A percentile compares a stretch with the other conserved stretches of the same genome.
Evolutionary conservation across 2,113 vertebrate species (phyloP).

Genomic region (Corydoras sp.): DNA sequence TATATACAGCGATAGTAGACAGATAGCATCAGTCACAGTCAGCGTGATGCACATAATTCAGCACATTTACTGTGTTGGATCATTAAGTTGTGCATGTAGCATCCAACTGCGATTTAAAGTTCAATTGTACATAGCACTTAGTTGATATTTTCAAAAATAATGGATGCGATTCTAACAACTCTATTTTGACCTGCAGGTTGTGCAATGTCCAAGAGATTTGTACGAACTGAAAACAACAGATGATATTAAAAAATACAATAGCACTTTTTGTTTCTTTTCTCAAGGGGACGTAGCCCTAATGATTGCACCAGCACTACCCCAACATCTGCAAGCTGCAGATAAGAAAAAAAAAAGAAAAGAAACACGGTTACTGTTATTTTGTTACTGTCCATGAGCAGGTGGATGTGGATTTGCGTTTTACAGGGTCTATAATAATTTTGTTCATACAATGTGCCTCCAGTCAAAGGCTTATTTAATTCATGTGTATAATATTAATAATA

Average conservation of each 20-base stretch:
- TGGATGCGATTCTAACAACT: not conserved
- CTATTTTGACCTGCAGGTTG: not conserved
- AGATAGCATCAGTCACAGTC: conserved; percentile 17
- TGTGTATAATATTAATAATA: no score
- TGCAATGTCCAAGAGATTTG: not conserved
- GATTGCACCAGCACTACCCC: conserved; percentile 3
- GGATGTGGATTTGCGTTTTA: no score
- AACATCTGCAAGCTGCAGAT: conserved; percentile 36
- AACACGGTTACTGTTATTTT: no score
- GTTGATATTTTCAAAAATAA: not conserved
- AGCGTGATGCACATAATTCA: conserved; percentile 16
- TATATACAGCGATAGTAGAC: conserved; percentile 15
- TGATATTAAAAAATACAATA: no score
- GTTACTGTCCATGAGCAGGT: no score
- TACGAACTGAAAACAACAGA: no score
- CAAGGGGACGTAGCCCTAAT: no score
- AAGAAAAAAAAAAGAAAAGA: conserved; percentile 1
- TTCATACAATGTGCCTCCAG: no score
- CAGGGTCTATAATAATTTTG: no score
- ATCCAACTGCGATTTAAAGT: not conserved
- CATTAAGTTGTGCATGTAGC: conserved; percentile 2
- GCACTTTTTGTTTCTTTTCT: no score
- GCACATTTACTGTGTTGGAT: conserved; percentile 7
- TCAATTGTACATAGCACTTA: not conserved
- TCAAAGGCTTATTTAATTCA: no score